Evolutionary conservation across 2,888 invertebrate genomes (phyloP).

Genomic region (Cerastis leucographa): DNA sequence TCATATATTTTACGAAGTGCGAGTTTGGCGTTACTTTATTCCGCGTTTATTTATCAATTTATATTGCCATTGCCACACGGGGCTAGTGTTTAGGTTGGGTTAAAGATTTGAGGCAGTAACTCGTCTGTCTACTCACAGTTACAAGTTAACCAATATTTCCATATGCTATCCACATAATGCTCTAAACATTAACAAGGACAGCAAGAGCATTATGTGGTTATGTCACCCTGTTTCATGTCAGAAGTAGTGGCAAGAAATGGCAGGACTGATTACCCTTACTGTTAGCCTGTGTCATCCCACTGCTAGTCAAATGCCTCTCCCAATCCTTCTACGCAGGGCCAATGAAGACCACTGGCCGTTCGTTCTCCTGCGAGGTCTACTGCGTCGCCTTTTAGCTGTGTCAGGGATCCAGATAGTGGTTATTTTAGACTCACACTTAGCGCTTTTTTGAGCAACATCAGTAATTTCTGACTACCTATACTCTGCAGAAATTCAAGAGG

Average conservation of each 20-base stretch:
- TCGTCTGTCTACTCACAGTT: neutral
- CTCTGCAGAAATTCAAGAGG: neutral
- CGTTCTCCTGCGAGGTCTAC: too few species aligned
- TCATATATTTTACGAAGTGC: neutral
- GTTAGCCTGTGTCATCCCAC: too few species aligned
- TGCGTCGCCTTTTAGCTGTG: too few species aligned
- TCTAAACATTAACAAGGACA: too few species aligned
- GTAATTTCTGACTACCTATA: neutral
- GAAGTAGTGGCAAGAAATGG: neutral
- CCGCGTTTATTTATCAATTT: neutral
- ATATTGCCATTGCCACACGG: neutral
- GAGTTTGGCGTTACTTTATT: neutral
- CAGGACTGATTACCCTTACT: neutral
- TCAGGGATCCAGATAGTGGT: too few species aligned
- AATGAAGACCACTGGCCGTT: too few species aligned
- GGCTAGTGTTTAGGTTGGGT: neutral
- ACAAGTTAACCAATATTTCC: neutral
- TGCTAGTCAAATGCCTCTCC: too few species aligned
- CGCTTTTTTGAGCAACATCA: too few species aligned
- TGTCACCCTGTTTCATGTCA: neutral
- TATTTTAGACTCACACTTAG: too few species aligned
- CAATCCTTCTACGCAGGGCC: too few species aligned
- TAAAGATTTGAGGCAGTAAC: neutral
- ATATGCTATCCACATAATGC: neutral
- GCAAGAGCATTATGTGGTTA: neutral